These are phyloP conservation scores for Rynchops niger DNA, from an alignment of 2,113 vertebrate genomes.

Conservation along the genomic window DNA sequence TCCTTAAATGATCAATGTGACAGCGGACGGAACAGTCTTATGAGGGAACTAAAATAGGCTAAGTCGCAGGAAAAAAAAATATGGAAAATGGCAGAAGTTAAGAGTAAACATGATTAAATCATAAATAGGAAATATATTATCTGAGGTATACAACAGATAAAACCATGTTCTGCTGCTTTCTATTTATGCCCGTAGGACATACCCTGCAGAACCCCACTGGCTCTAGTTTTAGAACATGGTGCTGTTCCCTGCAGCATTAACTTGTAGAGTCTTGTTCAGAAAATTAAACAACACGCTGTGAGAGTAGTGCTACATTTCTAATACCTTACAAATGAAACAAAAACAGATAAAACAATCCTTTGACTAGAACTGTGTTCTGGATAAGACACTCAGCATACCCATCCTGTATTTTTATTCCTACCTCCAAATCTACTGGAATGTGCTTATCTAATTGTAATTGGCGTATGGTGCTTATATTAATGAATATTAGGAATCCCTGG, in stretches of 20 bases:
- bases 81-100: neutral
- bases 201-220: neutral
- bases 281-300: neutral
- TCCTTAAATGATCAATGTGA: neutral
- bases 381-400: neutral
- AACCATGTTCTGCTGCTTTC: neutral
- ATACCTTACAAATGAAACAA: neutral
- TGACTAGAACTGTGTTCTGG: neutral
- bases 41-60: neutral
- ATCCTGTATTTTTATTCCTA: neutral
- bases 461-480: neutral
- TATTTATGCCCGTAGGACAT: neutral
- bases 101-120: neutral
- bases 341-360: neutral
- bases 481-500: constrained; percentile 25
- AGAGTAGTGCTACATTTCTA: neutral
- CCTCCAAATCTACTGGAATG: neutral
- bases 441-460: neutral
- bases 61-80: neutral
- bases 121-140: neutral
- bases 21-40: neutral
- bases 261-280: neutral
- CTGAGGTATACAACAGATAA: neutral
- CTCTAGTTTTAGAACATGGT: neutral
- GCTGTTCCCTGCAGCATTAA: neutral